A percentile compares a stretch with the other conserved stretches of the same genome.
Evolutionary conservation across 2,888 invertebrate genomes (phyloP).

Genomic region (Polydrusus cervinus): DNA sequence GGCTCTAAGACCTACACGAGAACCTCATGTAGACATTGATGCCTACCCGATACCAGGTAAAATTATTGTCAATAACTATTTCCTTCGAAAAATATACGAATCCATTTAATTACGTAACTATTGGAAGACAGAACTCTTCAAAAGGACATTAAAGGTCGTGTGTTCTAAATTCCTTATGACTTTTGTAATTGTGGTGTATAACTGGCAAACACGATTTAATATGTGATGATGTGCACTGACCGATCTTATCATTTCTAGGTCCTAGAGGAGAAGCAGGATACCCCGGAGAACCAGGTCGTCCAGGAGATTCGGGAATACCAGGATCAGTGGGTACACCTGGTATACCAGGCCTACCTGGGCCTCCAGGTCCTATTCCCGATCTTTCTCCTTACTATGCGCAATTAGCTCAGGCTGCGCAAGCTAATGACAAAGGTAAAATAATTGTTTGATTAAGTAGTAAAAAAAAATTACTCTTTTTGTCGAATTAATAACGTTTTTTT

Average conservation of each 20-base stretch:
- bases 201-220: too few relatives aligned
- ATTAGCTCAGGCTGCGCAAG: slow-evolving; percentile 80
- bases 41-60: slow-evolving; percentile 48
- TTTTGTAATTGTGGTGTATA: too few relatives aligned
- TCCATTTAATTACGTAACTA: too few relatives aligned
- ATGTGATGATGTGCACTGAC: too few relatives aligned
- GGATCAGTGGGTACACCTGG: slow-evolving; percentile 79
- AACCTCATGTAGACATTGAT: slow-evolving; percentile 51
- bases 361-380: slow-evolving; percentile 82
- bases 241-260: slow-evolving; percentile 58
- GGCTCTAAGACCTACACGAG: slow-evolving; percentile 60
- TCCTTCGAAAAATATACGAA: too few relatives aligned
- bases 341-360: slow-evolving; percentile 77
- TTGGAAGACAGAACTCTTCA: too few relatives aligned
- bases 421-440: slow-evolving; percentile 81
- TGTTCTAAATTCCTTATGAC: too few relatives aligned
- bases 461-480: too few relatives aligned
- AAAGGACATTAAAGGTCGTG: too few relatives aligned
- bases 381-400: slow-evolving; percentile 85
- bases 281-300: slow-evolving; percentile 75
- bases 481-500: too few relatives aligned
- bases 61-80: background rate
- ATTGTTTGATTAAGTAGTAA: background rate
- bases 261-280: slow-evolving; percentile 74
- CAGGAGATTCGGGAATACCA: slow-evolving; percentile 76